Conservation (phyloP, 2,888 invertebrate species). For the Acronicta aceris region DNA sequence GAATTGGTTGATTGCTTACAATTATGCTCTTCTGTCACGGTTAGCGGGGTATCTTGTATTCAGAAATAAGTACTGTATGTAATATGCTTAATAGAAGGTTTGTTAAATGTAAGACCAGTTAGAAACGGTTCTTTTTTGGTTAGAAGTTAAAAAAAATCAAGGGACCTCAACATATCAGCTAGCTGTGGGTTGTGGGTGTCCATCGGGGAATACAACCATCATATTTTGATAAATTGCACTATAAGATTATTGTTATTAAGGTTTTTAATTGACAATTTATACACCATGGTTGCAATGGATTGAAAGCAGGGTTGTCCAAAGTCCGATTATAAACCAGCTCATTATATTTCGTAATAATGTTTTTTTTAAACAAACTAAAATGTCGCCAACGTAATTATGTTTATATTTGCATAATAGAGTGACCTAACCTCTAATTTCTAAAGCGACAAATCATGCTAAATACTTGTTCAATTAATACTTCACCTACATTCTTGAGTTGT, state of each 20-base stretch:
- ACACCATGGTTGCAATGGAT: no score
- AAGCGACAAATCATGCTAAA: background rate
- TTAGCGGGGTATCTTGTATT: constrained; percentile 35
- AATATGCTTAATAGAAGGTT: background rate
- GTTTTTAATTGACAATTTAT: no score
- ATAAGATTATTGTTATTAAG: no score
- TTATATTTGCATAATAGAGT: background rate
- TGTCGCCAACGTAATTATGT: background rate
- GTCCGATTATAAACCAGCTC: background rate
- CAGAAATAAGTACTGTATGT: constrained; percentile 1
- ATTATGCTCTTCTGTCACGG: constrained; percentile 50
- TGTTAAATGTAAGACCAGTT: no score
- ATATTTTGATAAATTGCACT: no score
- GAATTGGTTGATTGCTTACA: constrained; percentile 57
- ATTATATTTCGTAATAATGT: no score
- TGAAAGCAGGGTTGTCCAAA: constrained; percentile 4
- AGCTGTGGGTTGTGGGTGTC: no score
- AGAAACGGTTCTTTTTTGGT: no score
- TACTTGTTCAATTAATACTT: background rate
- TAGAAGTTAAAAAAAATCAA: no score
- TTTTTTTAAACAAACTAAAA: background rate
- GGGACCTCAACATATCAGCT: no score
- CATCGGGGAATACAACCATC: no score
- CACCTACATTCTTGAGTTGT: background rate
- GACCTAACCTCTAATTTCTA: background rate